Evolutionary conservation across 2,797 vertebrate species (phyloP).

Genomic region (Limosa lapponica): DNA sequence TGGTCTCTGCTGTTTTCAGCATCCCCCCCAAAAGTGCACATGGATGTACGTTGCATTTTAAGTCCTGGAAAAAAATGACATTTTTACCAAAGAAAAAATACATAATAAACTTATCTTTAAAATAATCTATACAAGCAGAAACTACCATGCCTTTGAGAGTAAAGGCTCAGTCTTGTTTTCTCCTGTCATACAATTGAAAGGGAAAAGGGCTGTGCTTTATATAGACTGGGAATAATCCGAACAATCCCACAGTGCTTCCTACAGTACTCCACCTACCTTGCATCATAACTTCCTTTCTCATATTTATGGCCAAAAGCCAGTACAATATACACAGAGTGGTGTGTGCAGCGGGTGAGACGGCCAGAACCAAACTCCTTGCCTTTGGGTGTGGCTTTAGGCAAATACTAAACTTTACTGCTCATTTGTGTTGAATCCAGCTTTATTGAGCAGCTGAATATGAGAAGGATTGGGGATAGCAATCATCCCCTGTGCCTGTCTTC

Average conservation of each 20-base stretch:
- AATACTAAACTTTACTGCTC: background rate
- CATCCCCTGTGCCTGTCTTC: background rate
- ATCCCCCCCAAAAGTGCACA: accelerated
- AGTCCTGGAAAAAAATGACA: background rate
- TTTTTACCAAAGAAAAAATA: background rate
- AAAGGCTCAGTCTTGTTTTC: slow-evolving; percentile 21
- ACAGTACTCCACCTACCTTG: slow-evolving; percentile 57
- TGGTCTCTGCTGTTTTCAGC: background rate
- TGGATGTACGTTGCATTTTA: background rate
- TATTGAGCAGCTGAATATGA: background rate
- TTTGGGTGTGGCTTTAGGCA: slow-evolving; percentile 3
- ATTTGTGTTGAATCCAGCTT: background rate
- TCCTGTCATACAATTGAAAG: slow-evolving; percentile 39
- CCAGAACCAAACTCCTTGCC: background rate
- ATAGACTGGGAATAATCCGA: slow-evolving; percentile 45
- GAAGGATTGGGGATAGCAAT: background rate
- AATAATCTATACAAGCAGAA: background rate
- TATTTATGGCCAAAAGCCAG: slow-evolving; percentile 59
- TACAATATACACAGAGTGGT: background rate
- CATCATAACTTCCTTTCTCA: slow-evolving; percentile 69
- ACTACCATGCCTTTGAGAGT: background rate
- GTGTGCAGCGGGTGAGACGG: background rate
- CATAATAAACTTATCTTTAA: background rate
- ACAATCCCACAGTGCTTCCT: slow-evolving; percentile 55
- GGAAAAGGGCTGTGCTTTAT: slow-evolving; percentile 43